Conservation (phyloP, 2,113 vertebrate species). For the Lipotes vexillifer region DNA sequence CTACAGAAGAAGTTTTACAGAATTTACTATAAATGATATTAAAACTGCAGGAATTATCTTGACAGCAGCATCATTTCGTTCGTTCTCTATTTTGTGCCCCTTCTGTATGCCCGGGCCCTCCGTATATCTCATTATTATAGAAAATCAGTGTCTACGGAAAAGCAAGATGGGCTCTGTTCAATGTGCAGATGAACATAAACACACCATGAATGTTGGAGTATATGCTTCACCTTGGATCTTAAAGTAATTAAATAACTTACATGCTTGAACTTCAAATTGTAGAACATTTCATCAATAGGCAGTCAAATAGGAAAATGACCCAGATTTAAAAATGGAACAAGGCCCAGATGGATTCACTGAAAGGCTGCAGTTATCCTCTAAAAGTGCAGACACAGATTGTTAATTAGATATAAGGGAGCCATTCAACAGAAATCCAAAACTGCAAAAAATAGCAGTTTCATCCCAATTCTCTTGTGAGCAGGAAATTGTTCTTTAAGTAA, state of each 20-base stretch:
- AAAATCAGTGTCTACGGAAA: background rate
- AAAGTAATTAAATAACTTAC: background rate
- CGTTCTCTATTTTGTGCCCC: background rate
- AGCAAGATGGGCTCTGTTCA: background rate
- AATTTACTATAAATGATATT: background rate
- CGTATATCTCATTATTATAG: background rate
- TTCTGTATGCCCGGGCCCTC: background rate
- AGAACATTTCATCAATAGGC: constrained; percentile 16
- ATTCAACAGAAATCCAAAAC: constrained; percentile 44
- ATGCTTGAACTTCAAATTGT: constrained; percentile 7
- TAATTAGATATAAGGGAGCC: constrained; percentile 60
- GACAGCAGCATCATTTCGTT: background rate
- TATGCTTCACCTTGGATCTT: background rate
- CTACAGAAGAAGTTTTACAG: background rate
- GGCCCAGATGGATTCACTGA: constrained; percentile 50
- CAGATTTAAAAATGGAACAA: constrained; percentile 64
- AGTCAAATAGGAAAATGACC: constrained; percentile 48
- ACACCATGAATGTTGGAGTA: background rate
- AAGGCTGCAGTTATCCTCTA: constrained; percentile 10
- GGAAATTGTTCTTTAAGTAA: constrained; percentile 64
- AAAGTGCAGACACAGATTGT: constrained; percentile 49
- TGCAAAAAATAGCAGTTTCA: constrained; percentile 60
- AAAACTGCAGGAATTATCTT: background rate
- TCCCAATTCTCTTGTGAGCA: constrained; percentile 30
- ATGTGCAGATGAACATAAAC: background rate